Conservation (phyloP, 1,140 invertebrate species). For the Tetragonula clypearis region DNA sequence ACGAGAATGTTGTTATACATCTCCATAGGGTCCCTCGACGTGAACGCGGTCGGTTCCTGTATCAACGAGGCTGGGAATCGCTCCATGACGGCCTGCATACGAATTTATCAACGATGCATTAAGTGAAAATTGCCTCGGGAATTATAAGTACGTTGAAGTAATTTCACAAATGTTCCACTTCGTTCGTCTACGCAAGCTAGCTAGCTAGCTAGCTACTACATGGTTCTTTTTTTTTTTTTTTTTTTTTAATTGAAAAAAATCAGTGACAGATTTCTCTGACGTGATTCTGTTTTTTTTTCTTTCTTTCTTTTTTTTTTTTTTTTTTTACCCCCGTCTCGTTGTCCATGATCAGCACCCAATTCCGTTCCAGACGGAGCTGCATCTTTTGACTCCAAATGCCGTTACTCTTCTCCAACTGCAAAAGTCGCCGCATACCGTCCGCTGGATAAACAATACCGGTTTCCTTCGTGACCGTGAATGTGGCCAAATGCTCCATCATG, state of each 20-base stretch:
- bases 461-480: slow-evolving; percentile 96
- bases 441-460: slow-evolving; percentile 93
- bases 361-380: slow-evolving; percentile 93
- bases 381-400: slow-evolving; percentile 99
- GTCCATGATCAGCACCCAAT: slow-evolving; percentile 96
- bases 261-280: background rate
- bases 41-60: slow-evolving; percentile 97
- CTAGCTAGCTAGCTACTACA: slow-evolving; percentile 10
- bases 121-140: slow-evolving; percentile 44
- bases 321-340: slow-evolving; percentile 95
- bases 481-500: slow-evolving; percentile 97
- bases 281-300: slow-evolving; percentile 64
- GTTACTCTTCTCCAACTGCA: slow-evolving; percentile 98
- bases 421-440: slow-evolving; percentile 97
- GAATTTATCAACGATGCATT: slow-evolving; percentile 52
- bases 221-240: background rate
- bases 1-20: slow-evolving; percentile 99
- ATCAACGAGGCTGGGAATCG: slow-evolving; percentile 95
- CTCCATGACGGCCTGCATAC: slow-evolving; percentile 94
- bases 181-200: background rate
- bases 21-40: slow-evolving; percentile 97
- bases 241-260: background rate
- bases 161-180: slow-evolving; percentile 52
- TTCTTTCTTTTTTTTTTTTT: slow-evolving; percentile 67
- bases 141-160: background rate